These are phyloP conservation scores for Corticium candelabrum DNA, from an alignment of 37 sponge, comb jelly and placozoan genomes.

Conservation along the genomic window DNA sequence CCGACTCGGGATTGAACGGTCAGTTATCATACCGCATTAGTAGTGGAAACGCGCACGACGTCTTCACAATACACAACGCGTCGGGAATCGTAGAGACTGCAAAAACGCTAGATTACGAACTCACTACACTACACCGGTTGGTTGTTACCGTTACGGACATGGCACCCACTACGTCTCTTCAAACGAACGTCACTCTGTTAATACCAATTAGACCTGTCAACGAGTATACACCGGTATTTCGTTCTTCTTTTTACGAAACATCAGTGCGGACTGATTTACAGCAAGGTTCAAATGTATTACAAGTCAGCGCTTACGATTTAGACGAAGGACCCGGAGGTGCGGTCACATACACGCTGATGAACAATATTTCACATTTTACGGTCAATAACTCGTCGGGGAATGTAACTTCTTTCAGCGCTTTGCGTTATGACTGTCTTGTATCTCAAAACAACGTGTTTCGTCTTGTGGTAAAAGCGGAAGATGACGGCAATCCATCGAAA, in stretches of 20 bases:
- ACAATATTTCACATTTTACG: background rate
- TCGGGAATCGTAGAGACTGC: background rate
- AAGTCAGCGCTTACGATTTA: background rate
- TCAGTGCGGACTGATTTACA: background rate
- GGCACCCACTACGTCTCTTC: background rate
- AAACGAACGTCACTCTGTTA: background rate
- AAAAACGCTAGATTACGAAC: background rate
- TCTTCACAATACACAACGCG: background rate
- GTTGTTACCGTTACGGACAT: background rate
- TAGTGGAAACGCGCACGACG: background rate
- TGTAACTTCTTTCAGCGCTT: too few relatives aligned
- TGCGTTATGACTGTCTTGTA: too few relatives aligned
- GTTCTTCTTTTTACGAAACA: background rate
- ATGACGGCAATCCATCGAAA: background rate
- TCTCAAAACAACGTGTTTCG: background rate
- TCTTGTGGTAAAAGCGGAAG: background rate
- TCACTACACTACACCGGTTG: background rate
- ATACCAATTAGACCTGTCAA: background rate
- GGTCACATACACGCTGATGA: background rate
- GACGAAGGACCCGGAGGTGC: background rate
- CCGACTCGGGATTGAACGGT: background rate
- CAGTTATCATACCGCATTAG: background rate
- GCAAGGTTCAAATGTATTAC: background rate
- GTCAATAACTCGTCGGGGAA: background rate
- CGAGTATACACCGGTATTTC: background rate